A percentile compares a stretch with the other conserved stretches of the same genome.
Conservation (phyloP, 2,113 vertebrate species). For the Phrynocephalus versicolor region DNA sequence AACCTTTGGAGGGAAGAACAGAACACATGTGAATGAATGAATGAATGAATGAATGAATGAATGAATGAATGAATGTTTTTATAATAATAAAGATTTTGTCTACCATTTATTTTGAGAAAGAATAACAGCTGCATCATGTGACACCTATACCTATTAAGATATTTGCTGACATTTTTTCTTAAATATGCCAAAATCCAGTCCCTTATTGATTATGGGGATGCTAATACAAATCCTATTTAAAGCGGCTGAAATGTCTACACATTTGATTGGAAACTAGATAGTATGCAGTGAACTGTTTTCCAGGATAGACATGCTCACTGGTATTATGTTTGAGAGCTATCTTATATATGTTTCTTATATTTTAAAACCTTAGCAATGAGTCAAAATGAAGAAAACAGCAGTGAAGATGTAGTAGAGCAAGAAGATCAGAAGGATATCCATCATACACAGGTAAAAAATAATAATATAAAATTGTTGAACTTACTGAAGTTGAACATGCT, state of each 20-base stretch:
- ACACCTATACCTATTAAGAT: not conserved
- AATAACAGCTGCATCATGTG: not conserved
- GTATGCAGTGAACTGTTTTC: not conserved
- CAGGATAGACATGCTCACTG: not conserved
- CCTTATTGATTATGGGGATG: not conserved
- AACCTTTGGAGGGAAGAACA: not conserved
- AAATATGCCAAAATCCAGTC: not conserved
- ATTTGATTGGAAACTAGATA: not conserved
- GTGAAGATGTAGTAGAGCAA: constrained; percentile 50
- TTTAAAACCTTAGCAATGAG: constrained; percentile 65
- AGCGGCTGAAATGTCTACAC: not conserved
- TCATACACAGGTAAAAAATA: constrained; percentile 68
- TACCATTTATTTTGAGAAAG: too few relatives aligned
- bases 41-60: too few relatives aligned
- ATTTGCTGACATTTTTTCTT: not conserved
- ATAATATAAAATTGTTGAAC: constrained; percentile 19
- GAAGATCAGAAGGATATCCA: constrained; percentile 59
- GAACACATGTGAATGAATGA: not conserved
- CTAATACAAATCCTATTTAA: not conserved
- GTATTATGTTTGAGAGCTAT: constrained; percentile 30
- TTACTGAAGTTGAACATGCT: constrained; percentile 4
- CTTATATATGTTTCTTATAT: constrained; percentile 9
- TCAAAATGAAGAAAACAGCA: constrained; percentile 70
- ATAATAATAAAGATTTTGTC: too few relatives aligned
- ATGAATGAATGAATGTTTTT: too few relatives aligned